Percentiles rank a stretch among this genome's conserved stretches.
Evolutionary conservation across 2,888 invertebrate genomes (phyloP).

Genomic region (Scaptomyza flava): DNA sequence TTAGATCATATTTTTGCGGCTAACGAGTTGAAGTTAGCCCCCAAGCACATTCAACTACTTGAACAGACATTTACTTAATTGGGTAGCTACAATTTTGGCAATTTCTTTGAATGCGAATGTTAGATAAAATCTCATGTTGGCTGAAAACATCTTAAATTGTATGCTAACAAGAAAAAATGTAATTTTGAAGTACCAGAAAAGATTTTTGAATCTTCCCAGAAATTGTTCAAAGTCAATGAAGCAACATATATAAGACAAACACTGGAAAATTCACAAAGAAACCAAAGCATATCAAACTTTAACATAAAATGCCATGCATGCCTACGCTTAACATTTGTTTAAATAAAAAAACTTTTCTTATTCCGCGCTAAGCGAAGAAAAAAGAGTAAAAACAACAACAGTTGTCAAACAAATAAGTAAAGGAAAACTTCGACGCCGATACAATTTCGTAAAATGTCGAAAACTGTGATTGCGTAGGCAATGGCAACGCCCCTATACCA

Average conservation of each 20-base stretch:
- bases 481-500: conserved; percentile 7
- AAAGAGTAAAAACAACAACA: conserved; percentile 56
- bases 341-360: conserved; percentile 80
- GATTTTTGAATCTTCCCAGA: no score
- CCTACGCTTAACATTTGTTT: conserved; percentile 67
- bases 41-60: conserved; percentile 45
- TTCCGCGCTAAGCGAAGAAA: conserved; percentile 64
- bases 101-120: background rate
- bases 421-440: conserved; percentile 77
- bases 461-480: conserved; percentile 72
- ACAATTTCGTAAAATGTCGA: conserved; percentile 78
- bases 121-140: conserved; percentile 18
- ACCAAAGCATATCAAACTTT: conserved; percentile 38
- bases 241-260: background rate
- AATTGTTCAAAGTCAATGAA: no score
- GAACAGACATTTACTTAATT: conserved; percentile 9
- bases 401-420: conserved; percentile 61
- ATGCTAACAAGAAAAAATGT: background rate
- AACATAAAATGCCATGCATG: conserved; percentile 56
- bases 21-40: conserved; percentile 44
- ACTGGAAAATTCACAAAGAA: background rate
- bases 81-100: conserved; percentile 1
- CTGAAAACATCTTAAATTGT: background rate
- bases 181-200: no score
- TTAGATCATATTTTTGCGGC: conserved; percentile 62